Evolutionary conservation across 1,140 invertebrate species (phyloP), one percentile per base, ranked within the genome.

Genomic region (Hormaphis cornu): DNA sequence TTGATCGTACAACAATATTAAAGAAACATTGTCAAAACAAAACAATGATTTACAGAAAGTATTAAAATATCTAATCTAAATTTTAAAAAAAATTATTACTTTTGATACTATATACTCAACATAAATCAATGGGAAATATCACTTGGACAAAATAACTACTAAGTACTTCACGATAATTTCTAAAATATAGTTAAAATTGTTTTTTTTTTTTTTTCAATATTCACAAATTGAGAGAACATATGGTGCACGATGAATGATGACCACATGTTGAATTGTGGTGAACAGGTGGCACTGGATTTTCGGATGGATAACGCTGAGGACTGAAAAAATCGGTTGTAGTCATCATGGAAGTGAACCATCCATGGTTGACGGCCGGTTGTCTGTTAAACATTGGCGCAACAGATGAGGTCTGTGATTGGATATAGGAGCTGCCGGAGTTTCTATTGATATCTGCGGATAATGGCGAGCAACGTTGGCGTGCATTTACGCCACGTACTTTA

Each of bases 171-270:
- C n/a, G 40, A 40, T 58, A 58, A 22, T 58, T 24, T 0, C 53
- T 56, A 56, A 54, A 20, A 33, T 14, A 2, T 30, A 35, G 35
- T 35, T 3, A 12, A 35, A 20, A 20, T 10, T 30, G 12, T n/a
- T n/a, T n/a, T n/a, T n/a, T n/a, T n/a, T n/a, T n/a, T n/a, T n/a
- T n/a, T n/a, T n/a, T n/a, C n/a, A 35, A 54, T 37, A 1, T 56
- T 75, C 78, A 81, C 70, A 82, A 77, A 75, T 82, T 82, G 14
- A 82, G 76, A 72, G 81, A 82, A 76, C 81, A 82, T 76, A 82
- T 81, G 66, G 80, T 79, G 75, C 81, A 82, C 16, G 72, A 63
- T 63, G 78, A 77, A 75, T 81, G 79, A 70, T 78, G 76, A 71
- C 79, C 77, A 72, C 80, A 81, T 66, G 79, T 78, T 30, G 69